Conservation (phyloP, 2,888 invertebrate species). For the Tanytarsus gracilentus region DNA sequence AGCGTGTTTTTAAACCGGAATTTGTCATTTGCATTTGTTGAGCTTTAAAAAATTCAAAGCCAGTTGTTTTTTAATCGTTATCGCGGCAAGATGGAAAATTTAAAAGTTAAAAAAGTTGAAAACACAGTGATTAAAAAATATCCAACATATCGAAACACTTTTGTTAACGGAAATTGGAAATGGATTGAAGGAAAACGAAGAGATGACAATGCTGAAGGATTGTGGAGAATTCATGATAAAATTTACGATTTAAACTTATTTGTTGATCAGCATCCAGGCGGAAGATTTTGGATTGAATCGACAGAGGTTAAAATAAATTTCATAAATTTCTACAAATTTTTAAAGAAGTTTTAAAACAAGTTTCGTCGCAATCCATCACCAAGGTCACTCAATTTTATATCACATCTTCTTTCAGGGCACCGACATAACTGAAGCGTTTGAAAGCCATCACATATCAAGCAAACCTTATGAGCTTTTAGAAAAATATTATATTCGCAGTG, state of each 20-base stretch:
- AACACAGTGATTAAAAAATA: conserved; percentile 35
- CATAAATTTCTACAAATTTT: background rate
- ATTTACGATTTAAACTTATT: conserved; percentile 81
- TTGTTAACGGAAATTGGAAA: conserved; percentile 28
- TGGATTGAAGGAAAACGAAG: conserved; percentile 59
- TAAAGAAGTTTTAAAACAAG: background rate
- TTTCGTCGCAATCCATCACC: background rate
- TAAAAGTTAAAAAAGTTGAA: background rate
- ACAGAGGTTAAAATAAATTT: conserved; percentile 48
- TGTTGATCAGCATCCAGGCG: conserved; percentile 74
- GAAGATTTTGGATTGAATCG: conserved; percentile 61
- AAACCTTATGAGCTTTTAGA: conserved; percentile 51
- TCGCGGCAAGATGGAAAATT: background rate
- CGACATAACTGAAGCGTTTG: conserved; percentile 73
- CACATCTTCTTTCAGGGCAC: conserved; percentile 47
- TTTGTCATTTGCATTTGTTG: no score
- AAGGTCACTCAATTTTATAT: background rate
- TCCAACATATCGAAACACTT: conserved; percentile 39
- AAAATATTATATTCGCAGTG: conserved; percentile 58
- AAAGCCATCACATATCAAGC: conserved; percentile 58
- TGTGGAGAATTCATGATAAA: conserved; percentile 66
- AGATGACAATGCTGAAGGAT: conserved; percentile 64
- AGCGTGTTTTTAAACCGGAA: no score
- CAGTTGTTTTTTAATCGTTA: no score
- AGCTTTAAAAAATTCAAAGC: no score